phyloP scores from a whole-genome alignment of 1,140 invertebrate species.

The Sarcophaga bullata region DNA sequence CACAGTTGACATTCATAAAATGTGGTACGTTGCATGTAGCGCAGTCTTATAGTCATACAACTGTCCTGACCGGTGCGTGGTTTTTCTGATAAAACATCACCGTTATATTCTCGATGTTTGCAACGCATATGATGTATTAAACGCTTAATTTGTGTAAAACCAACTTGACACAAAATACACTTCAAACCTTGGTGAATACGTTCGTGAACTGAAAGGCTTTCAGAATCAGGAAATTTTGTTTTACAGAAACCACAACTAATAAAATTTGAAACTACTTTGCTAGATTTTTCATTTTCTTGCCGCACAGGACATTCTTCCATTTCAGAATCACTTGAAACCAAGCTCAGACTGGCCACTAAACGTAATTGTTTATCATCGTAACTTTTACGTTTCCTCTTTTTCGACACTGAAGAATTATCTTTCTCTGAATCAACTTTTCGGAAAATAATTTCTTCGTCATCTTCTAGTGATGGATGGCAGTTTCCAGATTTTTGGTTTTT shows the following conservation, averaged over 20 bases:
- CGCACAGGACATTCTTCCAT: background rate
- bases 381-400: conserved; percentile 36
- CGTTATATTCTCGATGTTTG: conserved; percentile 44
- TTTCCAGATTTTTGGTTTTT: background rate
- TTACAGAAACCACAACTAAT: conserved; percentile 3
- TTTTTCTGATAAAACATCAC: conserved; percentile 32
- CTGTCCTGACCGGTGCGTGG: conserved; percentile 40
- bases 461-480: conserved; percentile 22
- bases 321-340: conserved; percentile 44
- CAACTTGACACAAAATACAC: conserved; percentile 42
- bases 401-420: background rate
- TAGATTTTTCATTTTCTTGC: background rate
- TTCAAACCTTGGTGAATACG: conserved; percentile 17
- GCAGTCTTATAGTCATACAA: conserved; percentile 45
- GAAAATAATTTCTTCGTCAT: conserved; percentile 44
- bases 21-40: conserved; percentile 41
- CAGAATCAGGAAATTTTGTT: background rate
- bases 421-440: conserved; percentile 34
- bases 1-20: conserved; percentile 46
- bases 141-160: conserved; percentile 11
- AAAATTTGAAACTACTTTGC: background rate
- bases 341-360: conserved; percentile 43
- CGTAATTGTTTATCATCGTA: conserved; percentile 21
- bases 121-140: conserved; percentile 44
- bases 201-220: conserved; percentile 18